Evolutionary conservation across 2,888 invertebrate genomes (phyloP), one percentile per base, ranked within the genome.

Genomic region (Ceramica pisi): DNA sequence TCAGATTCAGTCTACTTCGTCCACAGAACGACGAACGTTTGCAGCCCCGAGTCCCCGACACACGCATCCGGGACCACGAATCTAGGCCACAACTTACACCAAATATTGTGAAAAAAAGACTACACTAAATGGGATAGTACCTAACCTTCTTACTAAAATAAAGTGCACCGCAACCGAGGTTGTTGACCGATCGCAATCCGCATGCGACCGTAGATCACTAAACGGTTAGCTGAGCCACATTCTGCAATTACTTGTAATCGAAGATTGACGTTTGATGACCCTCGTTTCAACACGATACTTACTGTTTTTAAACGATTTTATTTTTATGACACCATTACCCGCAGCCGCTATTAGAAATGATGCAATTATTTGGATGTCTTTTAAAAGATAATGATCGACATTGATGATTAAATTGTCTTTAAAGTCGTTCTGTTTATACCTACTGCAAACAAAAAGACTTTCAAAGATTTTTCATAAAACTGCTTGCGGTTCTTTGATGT

Each of bases 51-150:
- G 81, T 78, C 83, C 81, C 83, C 86, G 86, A 77, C 84, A 84
- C 76, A 89, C 86, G 87, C 88, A 89, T 90, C 90, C 90, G 90
- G 87, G 84, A 84, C 81, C 79, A 76, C 50, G 78, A 88, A 90
- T 86, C 85, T 90, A 87, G 90, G 88, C 75, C 90, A 89, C 83
- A 69, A 72, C 77, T 78, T 74, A 74, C 75, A 73, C 76, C 68
- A 75, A 78, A 78, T 76, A 69, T 71, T 75, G 65, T 70, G 67
- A 70, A 81, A 75, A 81, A 79, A 68, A 16, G 31, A n/a, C 53
- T 48, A 23, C 7, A 46, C 16, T 10, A 61, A 62, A 67, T 53
- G 16, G 64, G 12, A 50, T 66, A 55, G 19, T 41, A 38, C 56
- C 59, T 66, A 38, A n/a, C 21, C 4, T 14, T 14, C 12, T 14